Evolutionary conservation across 1,140 invertebrate species (phyloP), one percentile per base, ranked within the genome.

Genomic region (Trichogramma pretiosum): DNA sequence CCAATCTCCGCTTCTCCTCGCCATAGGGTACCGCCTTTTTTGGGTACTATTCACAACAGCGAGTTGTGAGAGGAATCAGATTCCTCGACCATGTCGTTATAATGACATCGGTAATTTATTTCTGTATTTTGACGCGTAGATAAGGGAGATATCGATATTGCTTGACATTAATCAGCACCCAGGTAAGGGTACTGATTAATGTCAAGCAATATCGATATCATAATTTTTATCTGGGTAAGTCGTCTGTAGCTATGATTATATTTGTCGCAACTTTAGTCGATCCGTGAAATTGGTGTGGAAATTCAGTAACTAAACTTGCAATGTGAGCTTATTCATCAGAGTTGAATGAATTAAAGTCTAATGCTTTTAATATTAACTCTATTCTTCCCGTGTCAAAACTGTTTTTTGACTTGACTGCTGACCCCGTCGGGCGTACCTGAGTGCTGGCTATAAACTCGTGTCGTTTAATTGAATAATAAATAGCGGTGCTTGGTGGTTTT

Each of bases 81-180:
- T 7, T 18, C 4, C 13, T 16, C 71, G 38, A 67, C 58, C 0
- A 67, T 51, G n/a, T n/a, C n/a, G n/a, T n/a, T n/a, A n/a, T n/a
- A n/a, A n/a, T n/a, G n/a, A n/a, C n/a, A n/a, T n/a, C n/a, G n/a
- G n/a, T n/a, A n/a, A 10, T n/a, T 34, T 8, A 16, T 34, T 34
- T 34, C 17, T 34, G 14, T n/a, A 34, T n/a, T 14, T 34, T 16
- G n/a, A n/a, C 33, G 13, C 33, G 5, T 16, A 34, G n/a, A 34
- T 34, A 16, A 8, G n/a, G 5, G 14, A 5, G 33, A 16, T 34
- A 16, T 8, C 33, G 33, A 34, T 34, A 34, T 14, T 34, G 33
- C 17, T 34, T 34, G 14, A 14, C 17, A 8, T 34, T 34, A 34
- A 34, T n/a, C n/a, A n/a, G n/a, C n/a, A n/a, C n/a, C n/a, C n/a